Conservation (phyloP, 2,888 invertebrate species). For the Spodoptera exigua region DNA sequence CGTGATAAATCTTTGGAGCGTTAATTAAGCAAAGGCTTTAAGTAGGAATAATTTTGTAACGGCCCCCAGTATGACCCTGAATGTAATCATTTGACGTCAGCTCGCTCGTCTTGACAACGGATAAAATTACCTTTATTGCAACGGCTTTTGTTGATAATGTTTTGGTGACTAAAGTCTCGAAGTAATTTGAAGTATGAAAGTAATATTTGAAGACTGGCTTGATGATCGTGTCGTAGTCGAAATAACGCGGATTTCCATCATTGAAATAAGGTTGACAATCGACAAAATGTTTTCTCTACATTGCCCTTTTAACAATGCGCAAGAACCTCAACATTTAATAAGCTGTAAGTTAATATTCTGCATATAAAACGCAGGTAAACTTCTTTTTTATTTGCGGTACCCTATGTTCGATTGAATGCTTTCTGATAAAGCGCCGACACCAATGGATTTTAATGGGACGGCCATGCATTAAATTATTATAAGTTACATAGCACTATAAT, state of each 20-base stretch:
- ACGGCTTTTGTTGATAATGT: not conserved
- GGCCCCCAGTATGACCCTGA: slow-evolving; percentile 35
- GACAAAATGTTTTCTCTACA: too few species aligned
- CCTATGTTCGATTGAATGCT: slow-evolving; percentile 70
- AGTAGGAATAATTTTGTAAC: slow-evolving; percentile 49
- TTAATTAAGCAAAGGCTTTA: slow-evolving; percentile 59
- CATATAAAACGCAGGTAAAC: slow-evolving; percentile 56
- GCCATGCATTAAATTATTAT: slow-evolving; percentile 69
- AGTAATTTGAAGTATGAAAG: not conserved
- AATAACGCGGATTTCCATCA: too few species aligned
- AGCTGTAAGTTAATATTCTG: slow-evolving; percentile 62
- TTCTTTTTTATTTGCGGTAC: slow-evolving; percentile 70
- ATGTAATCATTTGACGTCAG: slow-evolving; percentile 39
- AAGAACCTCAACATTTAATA: slow-evolving; percentile 58
- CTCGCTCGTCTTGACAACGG: slow-evolving; percentile 12
- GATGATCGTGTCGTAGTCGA: too few species aligned
- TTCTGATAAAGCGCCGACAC: slow-evolving; percentile 69
- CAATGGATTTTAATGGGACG: slow-evolving; percentile 83
- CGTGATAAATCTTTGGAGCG: slow-evolving; percentile 62
- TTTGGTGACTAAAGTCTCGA: too few species aligned
- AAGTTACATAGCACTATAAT: slow-evolving; percentile 69
- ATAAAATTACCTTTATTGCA: not conserved
- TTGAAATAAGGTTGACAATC: too few species aligned
- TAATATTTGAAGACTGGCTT: too few species aligned
- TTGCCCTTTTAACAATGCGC: slow-evolving; percentile 29